Evolutionary conservation across 2,113 vertebrate species (phyloP), one percentile per base, ranked within the genome.

Genomic region (Boulengeromyrus knoepffleri): DNA sequence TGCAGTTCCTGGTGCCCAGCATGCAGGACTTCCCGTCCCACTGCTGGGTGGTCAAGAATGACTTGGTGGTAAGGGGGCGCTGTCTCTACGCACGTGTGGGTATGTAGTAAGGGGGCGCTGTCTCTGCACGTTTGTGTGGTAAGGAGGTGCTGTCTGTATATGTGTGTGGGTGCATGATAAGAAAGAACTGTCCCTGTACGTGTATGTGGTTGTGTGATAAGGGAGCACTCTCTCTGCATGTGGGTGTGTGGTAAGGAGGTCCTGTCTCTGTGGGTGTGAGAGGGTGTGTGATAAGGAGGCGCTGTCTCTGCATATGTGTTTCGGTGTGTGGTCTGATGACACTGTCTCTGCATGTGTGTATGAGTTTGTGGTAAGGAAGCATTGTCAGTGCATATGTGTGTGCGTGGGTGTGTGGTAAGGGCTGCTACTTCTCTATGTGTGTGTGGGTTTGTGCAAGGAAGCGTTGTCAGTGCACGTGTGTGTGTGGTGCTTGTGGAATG

Each of bases 1-100:
- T 96, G 93, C 95, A 95, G 90, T 96, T 96, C 91, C 95, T 96
- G 95, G 96, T 96, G 83, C 96, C 96, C 2, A 96, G 96, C 96
- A 92, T 96, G 90, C 96, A 96, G 89, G 96, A 96, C 85, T 96
- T 96, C 89, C 96, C 96, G 4, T 3, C 92, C 31, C 94, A 96
- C 92, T 96, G 95, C 92, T 96, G 96, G 96, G 96, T 96, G 2
- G 91, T 94, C 88, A 96, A 95, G 93, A 96, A 94, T 92, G 95
- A 96, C 62, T 94, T 96, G 95, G 96, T 95, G 95, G 96, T 96
- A 90, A 94, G 96, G 91, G n/a, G 45, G 45, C 21, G 13, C 36
- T 77, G 70, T 70, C n/a, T 36, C 8, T 70, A n/a, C 58, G 27
- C 62, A 27, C 24, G 9, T 66, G 58, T 66, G 50, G 50, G 50